Conservation (phyloP, 2,113 vertebrate genomes). For the Andinoacara biseriatus region DNA sequence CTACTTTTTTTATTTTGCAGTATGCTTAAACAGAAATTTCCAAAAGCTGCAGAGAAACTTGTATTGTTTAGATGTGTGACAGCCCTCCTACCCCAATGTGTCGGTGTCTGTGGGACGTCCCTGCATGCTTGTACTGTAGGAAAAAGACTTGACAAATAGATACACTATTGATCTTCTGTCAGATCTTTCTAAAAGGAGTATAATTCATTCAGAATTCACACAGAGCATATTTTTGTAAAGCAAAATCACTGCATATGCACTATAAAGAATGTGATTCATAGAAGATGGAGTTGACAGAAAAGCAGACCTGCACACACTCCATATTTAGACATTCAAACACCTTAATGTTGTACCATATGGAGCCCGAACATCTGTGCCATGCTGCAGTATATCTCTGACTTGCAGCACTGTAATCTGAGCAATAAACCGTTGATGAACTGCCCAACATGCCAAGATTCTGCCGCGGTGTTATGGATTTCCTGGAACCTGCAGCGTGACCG, state of each 20-base stretch:
- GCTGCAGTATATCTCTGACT: background rate
- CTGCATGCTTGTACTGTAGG: background rate
- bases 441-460: constrained; percentile 4
- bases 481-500: constrained; percentile 32
- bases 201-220: constrained; percentile 1
- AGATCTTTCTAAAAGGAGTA: background rate
- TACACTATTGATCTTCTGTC: background rate
- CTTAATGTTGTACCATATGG: constrained; percentile 1
- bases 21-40: background rate
- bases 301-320: background rate
- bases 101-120: background rate
- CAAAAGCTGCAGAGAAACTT: background rate
- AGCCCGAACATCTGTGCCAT: background rate
- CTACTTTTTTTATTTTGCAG: background rate
- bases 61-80: background rate
- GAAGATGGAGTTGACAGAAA: background rate
- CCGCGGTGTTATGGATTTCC: constrained; percentile 45
- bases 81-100: background rate
- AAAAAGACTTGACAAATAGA: background rate
- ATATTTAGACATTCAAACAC: background rate
- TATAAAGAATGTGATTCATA: background rate
- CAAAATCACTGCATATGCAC: background rate
- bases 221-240: background rate
- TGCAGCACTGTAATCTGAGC: constrained; percentile 11
- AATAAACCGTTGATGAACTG: constrained; percentile 25